These are phyloP conservation scores for Aporrectodea caliginosa DNA, from an alignment of 1,140 invertebrate species.

Conservation along the genomic window DNA sequence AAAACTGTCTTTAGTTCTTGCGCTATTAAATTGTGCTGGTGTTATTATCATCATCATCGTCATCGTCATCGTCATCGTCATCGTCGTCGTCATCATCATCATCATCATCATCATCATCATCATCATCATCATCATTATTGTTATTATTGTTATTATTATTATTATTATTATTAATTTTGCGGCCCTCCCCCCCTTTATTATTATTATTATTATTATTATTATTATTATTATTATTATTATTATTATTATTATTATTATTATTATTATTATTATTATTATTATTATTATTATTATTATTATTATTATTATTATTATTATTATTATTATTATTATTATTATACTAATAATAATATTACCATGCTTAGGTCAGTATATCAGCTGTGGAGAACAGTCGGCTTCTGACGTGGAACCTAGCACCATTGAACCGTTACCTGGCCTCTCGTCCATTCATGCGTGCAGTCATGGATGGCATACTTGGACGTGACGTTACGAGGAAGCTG, in stretches of 20 bases:
- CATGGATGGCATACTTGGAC: conserved; percentile 73
- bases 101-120: no score
- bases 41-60: neutral
- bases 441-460: conserved; percentile 69
- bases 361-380: conserved; percentile 74
- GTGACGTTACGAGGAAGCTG: conserved; percentile 79
- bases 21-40: neutral
- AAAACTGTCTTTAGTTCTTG: no score
- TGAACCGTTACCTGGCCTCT: conserved; percentile 65
- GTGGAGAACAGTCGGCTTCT: conserved; percentile 73
- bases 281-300: no score
- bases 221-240: no score
- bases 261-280: no score
- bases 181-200: conserved; percentile 15
- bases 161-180: neutral
- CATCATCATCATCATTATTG: no score
- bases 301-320: no score
- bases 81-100: neutral
- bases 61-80: neutral
- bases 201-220: conserved; percentile 11
- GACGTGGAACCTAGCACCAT: conserved; percentile 70
- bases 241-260: no score
- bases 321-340: no score
- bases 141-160: neutral
- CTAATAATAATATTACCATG: no score